A percentile compares a stretch with the other conserved stretches of the same genome.
Evolutionary conservation across 2,888 invertebrate genomes (phyloP).

Genomic region (Eristalinus aeneus): DNA sequence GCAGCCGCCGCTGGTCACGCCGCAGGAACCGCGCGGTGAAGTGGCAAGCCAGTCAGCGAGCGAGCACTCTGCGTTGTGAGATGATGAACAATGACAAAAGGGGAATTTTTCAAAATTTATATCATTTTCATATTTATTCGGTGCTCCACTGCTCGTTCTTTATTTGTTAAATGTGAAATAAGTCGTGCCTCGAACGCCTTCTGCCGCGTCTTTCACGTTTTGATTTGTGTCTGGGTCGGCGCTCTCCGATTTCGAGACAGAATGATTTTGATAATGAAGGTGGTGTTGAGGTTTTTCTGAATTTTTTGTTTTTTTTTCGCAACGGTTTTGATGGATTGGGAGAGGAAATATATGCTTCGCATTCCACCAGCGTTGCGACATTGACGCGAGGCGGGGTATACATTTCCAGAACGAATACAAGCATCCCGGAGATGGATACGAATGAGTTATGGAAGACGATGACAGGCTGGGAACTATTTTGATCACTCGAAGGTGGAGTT

Average conservation of each 20-base stretch:
- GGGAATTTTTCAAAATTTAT: slow-evolving; percentile 37
- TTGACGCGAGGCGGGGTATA: slow-evolving; percentile 12
- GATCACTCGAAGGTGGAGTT: not conserved
- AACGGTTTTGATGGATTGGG: slow-evolving; percentile 51
- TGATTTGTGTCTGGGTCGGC: slow-evolving; percentile 19
- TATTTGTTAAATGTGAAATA: slow-evolving; percentile 56
- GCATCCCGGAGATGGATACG: not conserved
- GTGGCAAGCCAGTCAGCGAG: not conserved
- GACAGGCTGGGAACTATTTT: not conserved
- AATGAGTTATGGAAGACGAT: not conserved
- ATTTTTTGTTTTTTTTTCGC: not conserved
- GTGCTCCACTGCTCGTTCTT: not conserved
- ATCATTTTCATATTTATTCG: slow-evolving; percentile 38
- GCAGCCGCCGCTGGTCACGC: not conserved
- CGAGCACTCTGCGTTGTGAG: not conserved
- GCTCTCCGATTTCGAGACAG: not conserved
- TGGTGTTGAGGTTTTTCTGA: not conserved
- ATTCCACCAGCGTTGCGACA: slow-evolving; percentile 35
- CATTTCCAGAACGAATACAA: slow-evolving; percentile 35
- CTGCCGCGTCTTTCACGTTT: slow-evolving; percentile 8
- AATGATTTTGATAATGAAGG: slow-evolving; percentile 36
- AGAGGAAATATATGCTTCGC: slow-evolving; percentile 37
- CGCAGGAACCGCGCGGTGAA: not conserved
- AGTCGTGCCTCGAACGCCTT: slow-evolving; percentile 3
- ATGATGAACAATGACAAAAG: not conserved